Evolutionary conservation across 2,113 vertebrate genomes (phyloP).

Genomic region (Balaenoptera acutorostrata): DNA sequence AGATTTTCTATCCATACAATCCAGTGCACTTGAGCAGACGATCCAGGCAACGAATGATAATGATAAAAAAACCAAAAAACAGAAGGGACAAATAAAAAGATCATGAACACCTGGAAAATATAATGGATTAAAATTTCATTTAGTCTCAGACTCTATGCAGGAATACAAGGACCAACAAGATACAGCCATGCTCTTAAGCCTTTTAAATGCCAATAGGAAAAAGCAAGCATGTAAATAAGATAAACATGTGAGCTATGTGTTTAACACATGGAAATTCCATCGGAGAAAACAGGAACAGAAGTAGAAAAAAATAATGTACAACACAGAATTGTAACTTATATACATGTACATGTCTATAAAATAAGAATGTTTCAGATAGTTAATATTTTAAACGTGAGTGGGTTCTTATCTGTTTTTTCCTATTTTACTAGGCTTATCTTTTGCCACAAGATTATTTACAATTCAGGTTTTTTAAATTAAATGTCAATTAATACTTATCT

Average conservation of each 20-base stretch:
- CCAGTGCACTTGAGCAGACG: not conserved
- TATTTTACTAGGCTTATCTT: not conserved
- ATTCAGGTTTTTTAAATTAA: not conserved
- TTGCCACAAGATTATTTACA: not conserved
- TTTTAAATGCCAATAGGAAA: slow-evolving; percentile 23
- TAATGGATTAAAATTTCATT: not conserved
- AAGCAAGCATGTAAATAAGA: not conserved
- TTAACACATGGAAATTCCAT: not conserved
- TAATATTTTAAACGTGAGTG: not conserved
- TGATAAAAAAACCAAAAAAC: not conserved
- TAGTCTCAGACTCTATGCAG: not conserved
- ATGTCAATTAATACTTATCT: not conserved
- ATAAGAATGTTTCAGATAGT: not conserved
- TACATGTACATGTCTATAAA: not conserved
- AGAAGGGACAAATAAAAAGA: not conserved
- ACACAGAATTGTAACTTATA: not conserved
- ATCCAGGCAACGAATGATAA: not conserved
- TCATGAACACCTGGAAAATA: not conserved
- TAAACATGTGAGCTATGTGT: not conserved
- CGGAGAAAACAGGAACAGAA: not conserved
- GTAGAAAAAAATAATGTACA: not conserved
- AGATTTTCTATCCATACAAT: not conserved
- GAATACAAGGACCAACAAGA: not conserved
- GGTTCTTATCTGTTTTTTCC: not conserved
- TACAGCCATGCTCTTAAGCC: not conserved